Evolutionary conservation across 2,113 vertebrate species (phyloP), one percentile per base, ranked within the genome.

Genomic region (Pelobates fuscus): DNA sequence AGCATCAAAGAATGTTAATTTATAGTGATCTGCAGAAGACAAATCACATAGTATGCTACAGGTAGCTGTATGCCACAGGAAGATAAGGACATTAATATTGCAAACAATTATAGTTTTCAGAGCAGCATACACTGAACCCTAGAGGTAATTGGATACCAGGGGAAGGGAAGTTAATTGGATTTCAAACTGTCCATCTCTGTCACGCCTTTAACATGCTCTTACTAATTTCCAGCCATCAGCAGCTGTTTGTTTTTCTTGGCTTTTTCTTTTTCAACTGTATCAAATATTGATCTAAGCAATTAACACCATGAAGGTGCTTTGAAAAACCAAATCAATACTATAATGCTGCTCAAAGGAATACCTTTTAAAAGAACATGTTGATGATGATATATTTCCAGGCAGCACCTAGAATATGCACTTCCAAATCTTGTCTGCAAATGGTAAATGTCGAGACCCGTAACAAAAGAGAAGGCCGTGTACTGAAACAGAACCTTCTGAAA

Each of bases 241-340:
- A 24, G 57, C 25, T 29, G 43, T 52, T 62, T 62, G 27, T 62
- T 71, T 52, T 25, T 26, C 60, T 49, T 29, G 57, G 5, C 58
- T 21, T 25, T 32, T 71, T 37, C 24, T 25, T 44, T 29, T 29
- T 46, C 43, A 23, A 32, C 70, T 54, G 70, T 37, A 27, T 64
- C 10, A 24, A 64, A 17, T 37, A 72, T 72, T 49, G 41, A 71
- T 62, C 46, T 49, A 10, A 62, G 58, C 20, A 62, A 62, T 71
- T 71, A 30, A n/a, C n/a, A n/a, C n/a, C 70, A 62, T 30, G 59
- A 32, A 10, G 8, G 17, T 2, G 2, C 23, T 62, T 23, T 25
- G 30, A 3, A 60, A 60, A 60, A 29, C 2, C 24, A 27, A 25
- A 10, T 60, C 58, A 60, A 60, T 60, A 60, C 54, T 57, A 20